Evolutionary conservation across 1,140 invertebrate genomes (phyloP).

Genomic region (Drosophila neocordata): DNA sequence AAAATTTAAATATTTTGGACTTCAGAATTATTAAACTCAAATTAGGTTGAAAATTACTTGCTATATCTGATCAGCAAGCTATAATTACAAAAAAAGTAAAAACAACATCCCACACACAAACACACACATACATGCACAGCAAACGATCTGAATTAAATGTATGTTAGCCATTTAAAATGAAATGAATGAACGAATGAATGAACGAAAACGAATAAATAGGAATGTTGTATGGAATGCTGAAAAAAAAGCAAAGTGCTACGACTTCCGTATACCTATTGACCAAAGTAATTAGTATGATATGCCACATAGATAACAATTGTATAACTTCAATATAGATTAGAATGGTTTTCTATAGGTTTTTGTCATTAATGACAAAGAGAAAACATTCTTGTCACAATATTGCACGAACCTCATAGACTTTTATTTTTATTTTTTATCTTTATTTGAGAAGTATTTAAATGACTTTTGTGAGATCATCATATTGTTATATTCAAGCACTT

Average conservation of each 20-base stretch:
- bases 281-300: not conserved
- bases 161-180: not conserved
- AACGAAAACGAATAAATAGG: not conserved
- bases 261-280: not conserved
- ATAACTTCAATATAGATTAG: not conserved
- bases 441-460: slow-evolving; percentile 11
- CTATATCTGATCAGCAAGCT: not conserved
- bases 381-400: too few relatives aligned
- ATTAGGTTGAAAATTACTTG: not conserved
- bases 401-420: not conserved
- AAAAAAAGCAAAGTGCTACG: slow-evolving; percentile 5
- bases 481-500: slow-evolving; percentile 25
- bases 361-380: too few relatives aligned
- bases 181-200: slow-evolving; percentile 1
- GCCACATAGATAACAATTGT: not conserved
- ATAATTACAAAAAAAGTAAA: slow-evolving; percentile 5
- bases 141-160: slow-evolving; percentile 10
- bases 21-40: slow-evolving; percentile 30
- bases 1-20: not conserved
- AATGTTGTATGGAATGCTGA: slow-evolving; percentile 1
- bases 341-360: too few relatives aligned
- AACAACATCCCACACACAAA: not conserved
- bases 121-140: not conserved
- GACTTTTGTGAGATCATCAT: slow-evolving; percentile 41
- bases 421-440: not conserved